Base-by-base conservation (phyloP, 2,888 invertebrate species). In the Ophion ventricosus region DNA sequence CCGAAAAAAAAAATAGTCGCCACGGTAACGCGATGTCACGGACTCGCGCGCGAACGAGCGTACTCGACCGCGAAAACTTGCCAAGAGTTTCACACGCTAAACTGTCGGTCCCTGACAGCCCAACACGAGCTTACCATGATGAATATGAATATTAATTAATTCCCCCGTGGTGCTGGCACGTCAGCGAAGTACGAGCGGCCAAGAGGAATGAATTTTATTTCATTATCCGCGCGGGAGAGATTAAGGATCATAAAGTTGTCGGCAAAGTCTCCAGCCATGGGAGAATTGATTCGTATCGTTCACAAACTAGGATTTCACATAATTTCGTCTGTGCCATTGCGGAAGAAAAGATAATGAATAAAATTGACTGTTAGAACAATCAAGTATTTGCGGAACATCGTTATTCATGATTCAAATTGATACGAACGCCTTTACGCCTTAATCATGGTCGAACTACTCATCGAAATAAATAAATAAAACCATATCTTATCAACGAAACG, bases 71-170 rank as follows among this genome's bases (percentile, higher is more conserved):
- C 69, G 10, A 54, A 25, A 54, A 70, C 35, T 56, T 70, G 56
- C 57, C 56, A 57, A 57, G 70, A 57, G 70, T 57, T 70, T 29
- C 40, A 72, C 72, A 40, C 57, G 72, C 57, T 20, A 72, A 59
- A 72, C 57, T 59, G 59, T 40, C 11, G 59, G 72, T 23, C 57
- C 40, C 59, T 29, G 56, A 57, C 23, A 59, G 35, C 35, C 63
- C 43, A 59, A 64, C 57, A 57, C 59, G 17, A 57, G 54, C 72
- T 23, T 67, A 54, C 67, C 61, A 54, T 26, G 49, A 35, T 43
- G 49, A 83, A 63, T 74, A 74, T 74, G 77, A 78, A 78, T 74
- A 69, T 74, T 83, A 79, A 74, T 66, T 23, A 57, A 43, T 75
- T 70, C 61, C 56, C 63, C 70, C 67, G 66, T 35, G 26, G 40